Evolutionary conservation across 2,113 vertebrate species (phyloP).

Genomic region (Castor canadensis): DNA sequence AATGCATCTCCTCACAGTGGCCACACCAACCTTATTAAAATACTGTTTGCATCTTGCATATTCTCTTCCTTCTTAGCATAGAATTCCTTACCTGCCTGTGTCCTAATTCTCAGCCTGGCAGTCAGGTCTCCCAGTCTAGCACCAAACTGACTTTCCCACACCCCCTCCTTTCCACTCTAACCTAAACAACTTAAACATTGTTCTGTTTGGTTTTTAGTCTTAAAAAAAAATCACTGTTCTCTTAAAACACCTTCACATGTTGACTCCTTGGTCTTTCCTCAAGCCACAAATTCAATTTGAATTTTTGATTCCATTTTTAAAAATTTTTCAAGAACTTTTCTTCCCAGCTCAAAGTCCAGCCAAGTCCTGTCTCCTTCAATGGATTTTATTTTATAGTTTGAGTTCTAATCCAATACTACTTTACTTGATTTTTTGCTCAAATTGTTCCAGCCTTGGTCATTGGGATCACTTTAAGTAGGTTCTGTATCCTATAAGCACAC

Average conservation of each 20-base stretch:
- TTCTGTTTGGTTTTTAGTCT: too few species aligned
- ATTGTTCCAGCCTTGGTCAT: too few species aligned
- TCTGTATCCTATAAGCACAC: background rate
- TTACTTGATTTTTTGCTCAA: background rate
- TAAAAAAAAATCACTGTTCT: background rate
- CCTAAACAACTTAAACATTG: background rate
- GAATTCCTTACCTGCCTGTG: background rate
- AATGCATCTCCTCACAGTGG: background rate
- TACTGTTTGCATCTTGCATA: background rate
- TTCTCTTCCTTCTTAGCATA: background rate
- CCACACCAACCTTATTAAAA: background rate
- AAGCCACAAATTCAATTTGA: background rate
- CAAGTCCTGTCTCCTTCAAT: background rate
- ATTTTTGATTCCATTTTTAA: background rate
- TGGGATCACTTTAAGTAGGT: background rate
- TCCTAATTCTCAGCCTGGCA: background rate
- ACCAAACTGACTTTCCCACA: background rate
- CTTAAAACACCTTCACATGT: background rate
- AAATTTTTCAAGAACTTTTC: background rate
- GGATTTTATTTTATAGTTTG: background rate
- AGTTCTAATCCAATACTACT: background rate
- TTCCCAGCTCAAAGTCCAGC: background rate
- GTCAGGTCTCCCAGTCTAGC: background rate
- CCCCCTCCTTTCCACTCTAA: background rate
- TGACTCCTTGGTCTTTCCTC: background rate